A percentile compares a stretch with the other conserved stretches of the same genome.
Evolutionary conservation across 2,797 vertebrate species (phyloP).

Genomic region (Hippopotamyrus pictus): DNA sequence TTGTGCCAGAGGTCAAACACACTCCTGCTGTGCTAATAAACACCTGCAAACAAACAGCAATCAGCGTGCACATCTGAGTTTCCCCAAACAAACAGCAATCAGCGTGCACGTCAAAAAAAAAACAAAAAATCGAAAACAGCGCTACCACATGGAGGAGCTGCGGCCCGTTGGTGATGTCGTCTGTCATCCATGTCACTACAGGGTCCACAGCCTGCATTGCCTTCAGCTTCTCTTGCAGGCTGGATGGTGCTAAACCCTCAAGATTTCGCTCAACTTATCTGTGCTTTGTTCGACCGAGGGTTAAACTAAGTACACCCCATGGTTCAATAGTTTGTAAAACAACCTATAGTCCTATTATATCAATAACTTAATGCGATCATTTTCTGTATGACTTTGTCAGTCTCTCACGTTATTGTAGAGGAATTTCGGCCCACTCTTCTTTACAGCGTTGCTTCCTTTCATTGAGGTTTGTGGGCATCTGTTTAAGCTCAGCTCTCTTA

Average conservation of each 20-base stretch:
- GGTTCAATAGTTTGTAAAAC: background rate
- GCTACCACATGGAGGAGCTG: background rate
- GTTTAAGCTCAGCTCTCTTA: background rate
- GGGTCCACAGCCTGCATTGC: background rate
- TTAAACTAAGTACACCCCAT: background rate
- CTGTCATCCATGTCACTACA: background rate
- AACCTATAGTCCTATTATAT: background rate
- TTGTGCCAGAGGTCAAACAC: slow-evolving; percentile 5
- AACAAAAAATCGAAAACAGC: background rate
- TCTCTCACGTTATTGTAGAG: background rate
- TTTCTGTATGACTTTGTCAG: background rate
- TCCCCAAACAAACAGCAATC: slow-evolving; percentile 13
- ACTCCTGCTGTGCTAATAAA: background rate
- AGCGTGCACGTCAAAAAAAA: background rate
- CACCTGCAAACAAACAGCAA: slow-evolving; percentile 12
- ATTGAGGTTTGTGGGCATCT: background rate
- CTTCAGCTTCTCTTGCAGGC: background rate
- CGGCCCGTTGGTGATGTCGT: background rate
- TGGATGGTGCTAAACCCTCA: background rate
- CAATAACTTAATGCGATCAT: background rate
- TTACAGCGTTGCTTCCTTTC: background rate
- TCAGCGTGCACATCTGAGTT: background rate
- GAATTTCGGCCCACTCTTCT: background rate
- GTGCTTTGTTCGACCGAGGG: background rate
- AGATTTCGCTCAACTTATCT: background rate